A percentile compares a stretch with the other conserved stretches of the same genome.
These are phyloP conservation scores for Pollenia griseotomentosa DNA, from an alignment of 2,888 invertebrate genomes.

Conservation along the genomic window DNA sequence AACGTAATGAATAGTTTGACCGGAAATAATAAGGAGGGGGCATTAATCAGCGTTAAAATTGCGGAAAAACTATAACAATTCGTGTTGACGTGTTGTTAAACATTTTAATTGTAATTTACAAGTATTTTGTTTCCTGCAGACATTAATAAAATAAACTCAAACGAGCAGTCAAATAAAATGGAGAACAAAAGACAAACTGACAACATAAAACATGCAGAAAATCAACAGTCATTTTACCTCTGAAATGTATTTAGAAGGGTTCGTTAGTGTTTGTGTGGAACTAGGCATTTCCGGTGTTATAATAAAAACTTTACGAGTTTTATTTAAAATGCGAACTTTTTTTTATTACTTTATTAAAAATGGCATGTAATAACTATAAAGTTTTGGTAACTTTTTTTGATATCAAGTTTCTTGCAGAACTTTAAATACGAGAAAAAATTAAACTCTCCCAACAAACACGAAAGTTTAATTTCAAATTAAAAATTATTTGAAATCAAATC, in stretches of 20 bases:
- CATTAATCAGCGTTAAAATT: constrained; percentile 55
- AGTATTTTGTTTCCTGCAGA: constrained; percentile 48
- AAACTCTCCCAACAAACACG: neutral
- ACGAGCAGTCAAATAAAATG: neutral
- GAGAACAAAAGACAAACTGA: neutral
- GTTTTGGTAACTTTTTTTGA: constrained; percentile 14
- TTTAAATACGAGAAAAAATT: neutral
- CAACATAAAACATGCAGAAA: constrained; percentile 21
- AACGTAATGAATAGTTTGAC: neutral
- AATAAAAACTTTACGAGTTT: neutral
- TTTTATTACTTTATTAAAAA: constrained; percentile 23
- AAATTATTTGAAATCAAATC: too few relatives aligned
- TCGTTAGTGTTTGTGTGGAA: neutral
- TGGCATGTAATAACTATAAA: constrained; percentile 27
- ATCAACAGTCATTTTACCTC: constrained; percentile 31
- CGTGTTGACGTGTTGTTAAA: constrained; percentile 64
- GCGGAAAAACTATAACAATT: constrained; percentile 61
- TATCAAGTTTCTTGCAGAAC: constrained; percentile 6
- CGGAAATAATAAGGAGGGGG: constrained; percentile 32
- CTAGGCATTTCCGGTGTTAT: constrained; percentile 45
- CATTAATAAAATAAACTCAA: constrained; percentile 31
- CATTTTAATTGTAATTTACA: constrained; percentile 64
- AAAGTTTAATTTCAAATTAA: too few relatives aligned
- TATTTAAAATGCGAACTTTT: neutral
- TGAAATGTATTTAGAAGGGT: neutral